Evolutionary conservation across 2,113 vertebrate genomes (phyloP).

Genomic region (Onychorhynchus coronatus): DNA sequence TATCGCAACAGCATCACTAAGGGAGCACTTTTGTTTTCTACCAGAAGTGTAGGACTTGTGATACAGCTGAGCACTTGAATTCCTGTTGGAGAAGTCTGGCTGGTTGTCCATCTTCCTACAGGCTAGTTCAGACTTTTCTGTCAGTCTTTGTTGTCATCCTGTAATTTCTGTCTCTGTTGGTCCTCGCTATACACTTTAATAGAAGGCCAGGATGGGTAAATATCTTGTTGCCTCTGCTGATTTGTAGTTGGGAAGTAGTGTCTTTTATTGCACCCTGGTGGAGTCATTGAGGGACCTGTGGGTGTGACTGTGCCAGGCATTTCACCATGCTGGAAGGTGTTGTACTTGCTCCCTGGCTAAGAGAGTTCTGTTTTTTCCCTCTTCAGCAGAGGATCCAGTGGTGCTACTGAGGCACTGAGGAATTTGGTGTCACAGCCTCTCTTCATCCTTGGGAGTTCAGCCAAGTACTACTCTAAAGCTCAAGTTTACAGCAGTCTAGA

Average conservation of each 20-base stretch:
- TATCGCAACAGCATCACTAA: neutral
- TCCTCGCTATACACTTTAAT: fast-evolving
- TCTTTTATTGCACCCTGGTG: neutral
- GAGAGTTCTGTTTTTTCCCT: neutral
- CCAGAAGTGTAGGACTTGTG: neutral
- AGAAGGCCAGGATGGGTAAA: neutral
- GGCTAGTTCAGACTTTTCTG: neutral
- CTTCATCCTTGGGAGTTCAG: neutral
- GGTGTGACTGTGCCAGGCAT: neutral
- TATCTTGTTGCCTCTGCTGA: neutral
- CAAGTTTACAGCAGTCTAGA: neutral
- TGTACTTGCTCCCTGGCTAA: neutral
- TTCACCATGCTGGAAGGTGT: neutral
- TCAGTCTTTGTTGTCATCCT: neutral
- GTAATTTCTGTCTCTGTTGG: neutral
- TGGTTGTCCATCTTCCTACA: neutral
- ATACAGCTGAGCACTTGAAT: neutral
- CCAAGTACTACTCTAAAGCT: neutral
- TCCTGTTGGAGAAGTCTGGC: neutral
- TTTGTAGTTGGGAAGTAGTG: neutral
- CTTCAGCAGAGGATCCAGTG: neutral
- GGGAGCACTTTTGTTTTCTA: neutral
- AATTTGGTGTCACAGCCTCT: neutral
- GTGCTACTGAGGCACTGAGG: neutral
- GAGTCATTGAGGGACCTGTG: neutral